Conservation (phyloP, 2,888 invertebrate genomes). For the Drosophila longiperda region DNA sequence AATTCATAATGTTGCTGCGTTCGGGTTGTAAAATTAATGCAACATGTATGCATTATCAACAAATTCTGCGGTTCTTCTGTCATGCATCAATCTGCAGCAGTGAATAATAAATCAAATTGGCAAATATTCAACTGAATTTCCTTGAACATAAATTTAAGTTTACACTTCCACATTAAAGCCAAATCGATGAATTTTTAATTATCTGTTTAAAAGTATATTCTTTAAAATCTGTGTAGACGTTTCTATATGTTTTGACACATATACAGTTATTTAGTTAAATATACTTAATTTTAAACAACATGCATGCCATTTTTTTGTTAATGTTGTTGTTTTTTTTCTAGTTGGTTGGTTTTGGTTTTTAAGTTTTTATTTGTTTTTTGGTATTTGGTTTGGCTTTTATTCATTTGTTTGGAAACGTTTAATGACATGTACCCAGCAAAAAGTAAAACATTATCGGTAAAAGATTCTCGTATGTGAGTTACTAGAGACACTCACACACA, state of each 20-base stretch:
- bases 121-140: constrained; percentile 42
- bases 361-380: constrained; percentile 25
- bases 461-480: constrained; percentile 35
- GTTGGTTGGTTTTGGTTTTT: constrained; percentile 28
- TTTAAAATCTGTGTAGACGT: constrained; percentile 24
- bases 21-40: constrained; percentile 67
- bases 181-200: constrained; percentile 22
- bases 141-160: constrained; percentile 36
- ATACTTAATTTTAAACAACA: constrained; percentile 41
- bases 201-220: constrained; percentile 10
- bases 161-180: constrained; percentile 44
- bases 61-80: constrained; percentile 47
- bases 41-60: constrained; percentile 50
- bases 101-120: constrained; percentile 69
- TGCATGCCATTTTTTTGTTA: constrained; percentile 37
- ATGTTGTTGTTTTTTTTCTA: constrained; percentile 19
- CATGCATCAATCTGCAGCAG: constrained; percentile 47
- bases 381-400: constrained; percentile 26
- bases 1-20: constrained; percentile 49
- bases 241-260: constrained; percentile 36
- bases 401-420: constrained; percentile 55
- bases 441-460: constrained; percentile 49
- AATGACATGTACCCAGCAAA: constrained; percentile 60
- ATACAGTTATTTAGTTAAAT: constrained; percentile 39
- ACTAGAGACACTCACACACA: constrained; percentile 47